Evolutionary conservation across 92 coral and sea anemone genomes (phyloP), one percentile per base, ranked within the genome.

Genomic region (Siderastrea siderea): DNA sequence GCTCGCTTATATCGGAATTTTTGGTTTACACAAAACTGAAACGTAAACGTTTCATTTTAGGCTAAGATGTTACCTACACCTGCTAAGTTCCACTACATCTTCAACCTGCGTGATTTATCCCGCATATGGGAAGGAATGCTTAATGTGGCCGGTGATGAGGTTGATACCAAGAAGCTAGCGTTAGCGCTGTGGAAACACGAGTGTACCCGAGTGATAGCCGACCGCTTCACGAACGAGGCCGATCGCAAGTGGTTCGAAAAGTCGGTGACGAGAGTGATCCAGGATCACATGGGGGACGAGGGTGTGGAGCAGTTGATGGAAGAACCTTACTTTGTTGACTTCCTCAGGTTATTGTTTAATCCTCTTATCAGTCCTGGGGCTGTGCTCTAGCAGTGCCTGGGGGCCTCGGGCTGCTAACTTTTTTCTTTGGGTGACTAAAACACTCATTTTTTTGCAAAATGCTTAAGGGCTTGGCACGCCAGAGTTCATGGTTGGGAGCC

Each of bases 71-170:
- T 95, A 19, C 98, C 98, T 38, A 95, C 98, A 15, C 98, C 98
- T 44, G 98, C 98, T 84, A 95, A 95, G 67, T 95, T 95, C 71
- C 98, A 95, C 75, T 95, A 95, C 86, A 95, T 95, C 84, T 95
- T 95, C 66, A 95, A 95, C 77, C 85, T 95, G 87, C 98, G 98
- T 84, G 98, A 95, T 89, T 79, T 95, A 90, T 95, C 98, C 19
- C 98, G 98, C 3, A 95, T 95, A 53, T 95, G 98, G 98, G 98
- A 95, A 89, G 98, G 98, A 52, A 95, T 95, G 98, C 81, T 95
- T 62, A 95, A 95, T 70, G 96, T 93, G 66, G 90, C 96, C 10
- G 93, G 98, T 15, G 81, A 85, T 15, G 98, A 95, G 68, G 91
- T 94, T 38, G 83, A 91, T 76, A 87, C 88, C 12, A 87, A 81